Percentiles rank a stretch among this genome's conserved stretches.
Conservation (phyloP, 2,888 invertebrate species). For the Drosophila mayaguana region DNA sequence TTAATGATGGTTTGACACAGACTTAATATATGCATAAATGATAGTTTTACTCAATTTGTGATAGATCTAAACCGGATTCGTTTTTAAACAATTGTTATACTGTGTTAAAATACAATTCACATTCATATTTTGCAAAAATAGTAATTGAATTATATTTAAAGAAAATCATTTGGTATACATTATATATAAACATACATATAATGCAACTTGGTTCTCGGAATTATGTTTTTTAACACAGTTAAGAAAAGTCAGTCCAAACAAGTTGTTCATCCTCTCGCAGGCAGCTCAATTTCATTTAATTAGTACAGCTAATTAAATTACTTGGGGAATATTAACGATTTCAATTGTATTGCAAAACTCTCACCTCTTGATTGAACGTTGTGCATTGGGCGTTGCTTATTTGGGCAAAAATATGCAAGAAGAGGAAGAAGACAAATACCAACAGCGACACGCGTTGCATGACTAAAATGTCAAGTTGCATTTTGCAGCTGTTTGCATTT, state of each 20-base stretch:
- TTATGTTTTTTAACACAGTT: background rate
- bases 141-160: no score
- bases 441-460: constrained; percentile 29
- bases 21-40: background rate
- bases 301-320: constrained; percentile 13
- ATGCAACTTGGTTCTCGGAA: no score
- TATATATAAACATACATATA: no score
- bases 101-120: no score
- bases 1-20: background rate
- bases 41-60: background rate
- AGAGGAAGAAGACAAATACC: constrained; percentile 16
- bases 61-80: background rate
- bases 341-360: constrained; percentile 54
- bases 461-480: constrained; percentile 43
- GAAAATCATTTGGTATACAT: no score
- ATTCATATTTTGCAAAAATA: no score
- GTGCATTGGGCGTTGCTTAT: constrained; percentile 7
- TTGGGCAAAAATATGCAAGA: constrained; percentile 18
- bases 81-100: no score
- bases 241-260: background rate
- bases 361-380: constrained; percentile 48
- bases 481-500: constrained; percentile 50
- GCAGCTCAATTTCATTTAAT: constrained; percentile 18
- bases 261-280: background rate
- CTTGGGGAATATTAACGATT: constrained; percentile 20